Evolutionary conservation across 2,797 vertebrate species (phyloP).

Genomic region (Pachyuromys duprasi): DNA sequence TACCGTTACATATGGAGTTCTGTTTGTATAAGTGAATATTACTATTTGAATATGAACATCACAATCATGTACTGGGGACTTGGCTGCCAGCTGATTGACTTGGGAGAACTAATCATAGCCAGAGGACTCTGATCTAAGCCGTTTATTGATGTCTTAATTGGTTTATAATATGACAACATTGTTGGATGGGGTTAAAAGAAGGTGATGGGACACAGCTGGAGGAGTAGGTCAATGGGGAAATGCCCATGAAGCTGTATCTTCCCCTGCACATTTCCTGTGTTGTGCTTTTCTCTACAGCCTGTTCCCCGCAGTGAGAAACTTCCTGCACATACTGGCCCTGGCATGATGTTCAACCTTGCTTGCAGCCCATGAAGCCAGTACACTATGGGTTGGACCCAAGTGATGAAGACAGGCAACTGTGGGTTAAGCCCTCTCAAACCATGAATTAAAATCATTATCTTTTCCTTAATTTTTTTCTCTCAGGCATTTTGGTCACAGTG

Average conservation of each 20-base stretch:
- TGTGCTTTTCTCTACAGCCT: not conserved
- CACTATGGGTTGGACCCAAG: not conserved
- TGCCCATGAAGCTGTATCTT: not conserved
- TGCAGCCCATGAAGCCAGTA: not conserved
- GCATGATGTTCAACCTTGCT: not conserved
- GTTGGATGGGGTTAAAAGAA: not conserved
- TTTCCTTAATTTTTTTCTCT: not conserved
- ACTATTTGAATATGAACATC: not conserved
- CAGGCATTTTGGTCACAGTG: not conserved
- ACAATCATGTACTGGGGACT: too few species aligned
- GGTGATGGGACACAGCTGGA: not conserved
- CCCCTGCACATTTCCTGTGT: not conserved
- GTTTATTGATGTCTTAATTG: not conserved
- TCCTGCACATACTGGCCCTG: too few species aligned
- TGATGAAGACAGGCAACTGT: not conserved
- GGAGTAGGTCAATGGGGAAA: too few species aligned
- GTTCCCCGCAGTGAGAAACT: not conserved
- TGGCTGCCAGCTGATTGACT: not conserved
- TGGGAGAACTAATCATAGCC: not conserved
- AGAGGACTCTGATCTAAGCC: not conserved
- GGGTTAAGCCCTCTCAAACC: not conserved
- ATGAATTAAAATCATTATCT: not conserved
- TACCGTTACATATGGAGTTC: not conserved
- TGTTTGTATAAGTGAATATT: not conserved
- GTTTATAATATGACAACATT: not conserved